Conservation (phyloP, 1,140 invertebrate genomes). For the Gyrodactylus salaris region DNA sequence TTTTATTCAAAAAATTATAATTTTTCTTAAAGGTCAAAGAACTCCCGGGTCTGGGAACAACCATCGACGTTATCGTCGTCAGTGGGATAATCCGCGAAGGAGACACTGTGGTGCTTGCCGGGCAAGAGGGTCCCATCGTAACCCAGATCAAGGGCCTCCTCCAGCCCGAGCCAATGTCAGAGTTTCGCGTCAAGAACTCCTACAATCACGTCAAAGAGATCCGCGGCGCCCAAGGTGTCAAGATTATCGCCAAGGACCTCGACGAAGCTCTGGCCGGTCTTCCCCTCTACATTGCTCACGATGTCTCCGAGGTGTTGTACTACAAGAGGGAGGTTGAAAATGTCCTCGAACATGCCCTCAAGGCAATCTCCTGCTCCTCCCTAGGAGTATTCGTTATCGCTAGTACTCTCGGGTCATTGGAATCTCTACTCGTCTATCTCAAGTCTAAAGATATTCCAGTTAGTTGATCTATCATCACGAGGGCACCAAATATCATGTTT, state of each 20-base stretch:
- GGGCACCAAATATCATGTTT: background rate
- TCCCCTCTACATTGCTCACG: constrained; percentile 37
- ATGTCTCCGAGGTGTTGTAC: constrained; percentile 49
- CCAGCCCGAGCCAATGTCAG: constrained; percentile 1
- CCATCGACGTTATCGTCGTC: constrained; percentile 86
- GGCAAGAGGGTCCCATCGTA: constrained; percentile 82
- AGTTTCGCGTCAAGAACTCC: constrained; percentile 34
- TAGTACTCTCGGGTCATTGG: constrained; percentile 78
- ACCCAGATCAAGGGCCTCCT: constrained; percentile 79
- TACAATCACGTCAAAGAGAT: constrained; percentile 82
- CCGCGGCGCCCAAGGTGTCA: constrained; percentile 75
- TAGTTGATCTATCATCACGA: constrained; percentile 13
- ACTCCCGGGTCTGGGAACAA: constrained; percentile 75
- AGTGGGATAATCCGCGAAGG: constrained; percentile 67
- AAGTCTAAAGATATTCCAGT: constrained; percentile 64
- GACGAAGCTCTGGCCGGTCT: constrained; percentile 73
- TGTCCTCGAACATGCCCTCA: constrained; percentile 50
- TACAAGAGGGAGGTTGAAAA: constrained; percentile 34
- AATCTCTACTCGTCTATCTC: constrained; percentile 78
- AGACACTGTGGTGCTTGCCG: constrained; percentile 67
- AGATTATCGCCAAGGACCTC: constrained; percentile 70
- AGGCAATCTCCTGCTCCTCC: constrained; percentile 51
- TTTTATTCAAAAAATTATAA: no score
- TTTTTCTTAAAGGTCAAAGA: constrained; percentile 69
- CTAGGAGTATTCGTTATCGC: constrained; percentile 91